These are phyloP conservation scores for Cordilura impudica DNA, from an alignment of 2,888 invertebrate species.

Conservation along the genomic window DNA sequence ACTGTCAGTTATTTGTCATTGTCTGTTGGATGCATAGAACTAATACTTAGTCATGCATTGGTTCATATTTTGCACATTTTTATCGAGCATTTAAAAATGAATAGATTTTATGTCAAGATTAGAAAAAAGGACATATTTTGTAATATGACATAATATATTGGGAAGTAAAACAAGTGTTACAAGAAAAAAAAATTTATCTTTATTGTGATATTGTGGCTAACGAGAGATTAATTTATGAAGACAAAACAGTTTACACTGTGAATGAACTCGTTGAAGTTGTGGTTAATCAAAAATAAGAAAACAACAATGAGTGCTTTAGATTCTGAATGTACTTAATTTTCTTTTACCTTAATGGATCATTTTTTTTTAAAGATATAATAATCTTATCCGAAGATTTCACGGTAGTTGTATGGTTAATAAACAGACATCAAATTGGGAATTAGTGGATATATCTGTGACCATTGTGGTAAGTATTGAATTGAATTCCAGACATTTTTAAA, in stretches of 20 bases:
- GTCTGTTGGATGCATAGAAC: constrained; percentile 28
- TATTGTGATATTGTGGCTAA: constrained; percentile 8
- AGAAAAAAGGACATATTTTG: constrained; percentile 48
- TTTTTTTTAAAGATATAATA: too few relatives aligned
- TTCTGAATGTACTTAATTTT: too few relatives aligned
- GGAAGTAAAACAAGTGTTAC: constrained; percentile 58
- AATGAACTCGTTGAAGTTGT: constrained; percentile 7
- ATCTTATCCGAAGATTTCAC: too few relatives aligned
- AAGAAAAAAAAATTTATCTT: background rate
- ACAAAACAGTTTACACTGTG: constrained; percentile 1
- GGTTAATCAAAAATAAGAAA: background rate
- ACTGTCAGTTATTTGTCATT: constrained; percentile 63
- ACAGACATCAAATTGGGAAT: too few relatives aligned
- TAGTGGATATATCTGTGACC: too few relatives aligned
- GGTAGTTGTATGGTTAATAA: too few relatives aligned
- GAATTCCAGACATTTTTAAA: too few relatives aligned
- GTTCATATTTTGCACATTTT: constrained; percentile 51
- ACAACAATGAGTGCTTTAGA: too few relatives aligned
- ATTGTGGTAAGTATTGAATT: too few relatives aligned
- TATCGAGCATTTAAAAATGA: constrained; percentile 7
- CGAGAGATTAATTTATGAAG: constrained; percentile 9
- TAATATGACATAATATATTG: constrained; percentile 25
- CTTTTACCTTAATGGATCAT: too few relatives aligned
- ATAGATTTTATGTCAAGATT: constrained; percentile 55
- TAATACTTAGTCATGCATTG: constrained; percentile 41